Evolutionary conservation across 2,113 vertebrate species (phyloP).

Genomic region (Hemichromis elongatus): DNA sequence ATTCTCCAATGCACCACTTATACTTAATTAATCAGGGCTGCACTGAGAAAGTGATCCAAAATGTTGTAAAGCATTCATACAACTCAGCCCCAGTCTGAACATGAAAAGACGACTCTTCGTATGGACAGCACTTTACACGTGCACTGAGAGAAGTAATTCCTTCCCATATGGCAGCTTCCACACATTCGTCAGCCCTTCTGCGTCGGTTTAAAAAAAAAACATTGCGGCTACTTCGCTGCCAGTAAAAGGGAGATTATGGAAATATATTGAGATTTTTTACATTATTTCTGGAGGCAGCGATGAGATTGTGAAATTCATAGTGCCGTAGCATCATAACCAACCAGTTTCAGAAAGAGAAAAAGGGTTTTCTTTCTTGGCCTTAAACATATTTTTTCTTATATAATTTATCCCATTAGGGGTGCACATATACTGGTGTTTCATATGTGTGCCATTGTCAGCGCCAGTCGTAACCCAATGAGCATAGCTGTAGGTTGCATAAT

Average conservation of each 20-base stretch:
- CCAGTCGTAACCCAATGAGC: not conserved
- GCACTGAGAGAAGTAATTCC: constrained; percentile 19
- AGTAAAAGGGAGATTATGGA: constrained; percentile 26
- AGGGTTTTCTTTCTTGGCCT: not conserved
- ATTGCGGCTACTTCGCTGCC: not conserved
- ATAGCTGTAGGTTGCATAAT: not conserved
- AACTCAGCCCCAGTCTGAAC: not conserved
- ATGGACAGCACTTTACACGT: not conserved
- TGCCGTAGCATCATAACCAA: not conserved
- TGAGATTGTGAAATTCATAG: constrained; percentile 5
- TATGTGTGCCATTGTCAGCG: not conserved
- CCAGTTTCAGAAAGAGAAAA: constrained; percentile 10
- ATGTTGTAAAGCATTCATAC: not conserved
- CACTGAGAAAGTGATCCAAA: not conserved
- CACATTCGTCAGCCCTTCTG: constrained; percentile 37
- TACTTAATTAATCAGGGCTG: not conserved
- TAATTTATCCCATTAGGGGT: not conserved
- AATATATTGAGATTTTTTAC: constrained; percentile 32
- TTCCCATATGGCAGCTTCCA: constrained; percentile 39
- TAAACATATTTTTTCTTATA: not conserved
- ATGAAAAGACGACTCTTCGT: not conserved
- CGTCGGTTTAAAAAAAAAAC: not conserved
- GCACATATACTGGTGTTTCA: not conserved
- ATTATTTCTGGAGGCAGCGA: constrained; percentile 13
- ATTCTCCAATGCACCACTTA: not conserved